Evolutionary conservation across 1,140 invertebrate genomes (phyloP), one percentile per base, ranked within the genome.

Genomic region (Drosophila sturtevanti): DNA sequence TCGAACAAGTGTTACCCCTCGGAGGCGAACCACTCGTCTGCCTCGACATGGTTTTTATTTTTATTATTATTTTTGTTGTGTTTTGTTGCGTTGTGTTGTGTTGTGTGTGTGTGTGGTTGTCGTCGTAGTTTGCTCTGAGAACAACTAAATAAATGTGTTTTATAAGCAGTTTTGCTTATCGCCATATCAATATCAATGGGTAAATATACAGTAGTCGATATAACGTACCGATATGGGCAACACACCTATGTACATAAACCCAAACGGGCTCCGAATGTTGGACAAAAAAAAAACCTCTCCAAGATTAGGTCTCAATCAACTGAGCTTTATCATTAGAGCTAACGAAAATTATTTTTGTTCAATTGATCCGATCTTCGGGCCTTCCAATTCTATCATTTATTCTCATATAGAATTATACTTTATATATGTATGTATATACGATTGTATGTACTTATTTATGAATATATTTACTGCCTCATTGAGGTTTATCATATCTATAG

Each of bases 131-230:
- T 54, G 24, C 38, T 56, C 35, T 60, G 65, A 75, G 61, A 82
- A 86, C 79, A 87, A 87, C 82, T 76, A 87, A 87, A 86, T 89
- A 86, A 86, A 87, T 89, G 82, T 87, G 70, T 89, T 89, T 89
- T 89, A 89, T 89, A 89, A 89, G 84, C 85, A 84, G 72, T 84
- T 82, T 82, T 77, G 82, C 84, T 89, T 89, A 89, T 87, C 82
- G 79, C 16, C 84, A 84, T 84, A 89, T 84, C 84, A 89, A 87
- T 89, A 89, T 84, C 86, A 85, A 87, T 84, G 84, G 77, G 84
- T 89, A 89, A 89, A 89, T 89, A 89, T 89, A 89, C 84, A 89
- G 84, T 89, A 89, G 84, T 89, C 84, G 84, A 89, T 89, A 81
- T 81, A 70, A 70, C 71, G 65, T 37, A 35, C 71, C 76, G 84